Base-by-base conservation (phyloP, 2,113 vertebrate genomes). In the Centrocercus urophasianus region DNA sequence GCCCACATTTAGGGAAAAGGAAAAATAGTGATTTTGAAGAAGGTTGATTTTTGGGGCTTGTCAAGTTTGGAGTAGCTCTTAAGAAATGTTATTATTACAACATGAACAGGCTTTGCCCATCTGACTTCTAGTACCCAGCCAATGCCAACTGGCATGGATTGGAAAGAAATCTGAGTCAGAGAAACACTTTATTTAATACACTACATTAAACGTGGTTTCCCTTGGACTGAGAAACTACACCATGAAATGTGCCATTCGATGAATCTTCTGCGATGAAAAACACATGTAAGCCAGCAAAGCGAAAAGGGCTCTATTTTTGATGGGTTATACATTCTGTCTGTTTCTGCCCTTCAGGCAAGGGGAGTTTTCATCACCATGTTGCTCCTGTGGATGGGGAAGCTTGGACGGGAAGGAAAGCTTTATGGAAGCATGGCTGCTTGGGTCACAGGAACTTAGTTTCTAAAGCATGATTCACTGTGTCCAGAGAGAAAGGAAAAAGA, bases 171-270 rank as follows among this genome's bases (percentile, higher is more conserved):
- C 42, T n/a, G 82, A 94, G 88, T 83, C 73, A 80, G 73, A 89
- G 85, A 52, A 93, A 83, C 67, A 76, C 88, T 93, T 86, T 93
- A 71, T 91, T 93, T 91, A 87, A 89, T 86, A 91, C 78, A 91
- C 43, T 83, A 86, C 69, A 69, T 93, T 93, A 91, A 96, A 77
- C 13, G 11, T 56, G 69, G 73, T 94, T 94, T 94, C 93, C 78
- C 56, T 91, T 89, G 85, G 85, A 81, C 61, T 66, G 85, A 69
- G 77, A 93, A 93, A 65, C 64, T 61, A 50, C 34, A 38, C 45
- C 73, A 65, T 73, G 95, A 87, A 77, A 91, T 80, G 36, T 67
- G 81, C 32, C 27, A 36, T 75, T 54, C 4, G 27, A 70, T 48
- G 83, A 85, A 66, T 67, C 56, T 71, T 34, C n/a, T 67, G 65